phyloP scores from a whole-genome alignment of 2,888 invertebrate genomes.

The Chrysodeixis includens region DNA sequence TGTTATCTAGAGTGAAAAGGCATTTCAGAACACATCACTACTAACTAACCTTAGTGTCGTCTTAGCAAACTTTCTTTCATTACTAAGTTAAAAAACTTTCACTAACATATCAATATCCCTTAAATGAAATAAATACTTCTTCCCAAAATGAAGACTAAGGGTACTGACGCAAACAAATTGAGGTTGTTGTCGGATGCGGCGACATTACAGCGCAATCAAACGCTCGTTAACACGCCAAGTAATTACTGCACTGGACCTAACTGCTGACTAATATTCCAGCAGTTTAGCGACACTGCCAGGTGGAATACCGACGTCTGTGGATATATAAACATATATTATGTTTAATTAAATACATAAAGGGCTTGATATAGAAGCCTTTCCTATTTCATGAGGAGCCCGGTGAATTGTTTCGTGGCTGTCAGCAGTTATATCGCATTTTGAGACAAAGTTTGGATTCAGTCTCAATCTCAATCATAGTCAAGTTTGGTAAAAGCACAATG shows the following conservation, averaged over 20 bases:
- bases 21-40: too few species aligned
- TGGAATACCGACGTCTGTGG: not conserved
- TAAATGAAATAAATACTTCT: not conserved
- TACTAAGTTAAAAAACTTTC: not conserved
- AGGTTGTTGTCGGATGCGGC: constrained; percentile 43
- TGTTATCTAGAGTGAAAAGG: too few species aligned
- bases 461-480: too few species aligned
- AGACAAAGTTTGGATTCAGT: too few species aligned
- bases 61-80: too few species aligned
- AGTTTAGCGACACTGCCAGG: constrained; percentile 37
- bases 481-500: too few species aligned
- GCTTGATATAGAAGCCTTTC: too few species aligned
- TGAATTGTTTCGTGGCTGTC: too few species aligned
- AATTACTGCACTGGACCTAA: constrained; percentile 52
- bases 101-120: not conserved
- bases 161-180: constrained; percentile 49
- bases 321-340: not conserved
- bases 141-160: constrained; percentile 20
- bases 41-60: too few species aligned
- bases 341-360: too few species aligned
- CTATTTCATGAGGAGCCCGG: too few species aligned
- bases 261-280: constrained; percentile 48
- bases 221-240: constrained; percentile 71
- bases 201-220: constrained; percentile 78
- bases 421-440: too few species aligned